Conservation (phyloP, 2,888 invertebrate genomes). For the Bembecia ichneumoniformis region DNA sequence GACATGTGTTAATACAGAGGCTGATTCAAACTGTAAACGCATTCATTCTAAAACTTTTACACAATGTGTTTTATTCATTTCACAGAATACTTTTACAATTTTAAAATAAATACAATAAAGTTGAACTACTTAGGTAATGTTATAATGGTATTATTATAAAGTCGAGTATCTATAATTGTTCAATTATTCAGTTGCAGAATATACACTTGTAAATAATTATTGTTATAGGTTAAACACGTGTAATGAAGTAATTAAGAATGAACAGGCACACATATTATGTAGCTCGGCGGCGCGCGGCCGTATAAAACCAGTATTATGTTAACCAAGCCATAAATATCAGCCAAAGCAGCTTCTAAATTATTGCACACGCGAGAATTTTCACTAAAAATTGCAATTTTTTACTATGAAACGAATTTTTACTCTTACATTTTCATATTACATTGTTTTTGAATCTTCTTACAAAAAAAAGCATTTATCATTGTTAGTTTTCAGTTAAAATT, state of each 20-base stretch:
- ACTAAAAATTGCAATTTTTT: slow-evolving; percentile 1
- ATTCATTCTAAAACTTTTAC: too few relatives aligned
- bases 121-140: too few relatives aligned
- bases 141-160: too few relatives aligned
- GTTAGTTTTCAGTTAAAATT: slow-evolving; percentile 5
- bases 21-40: too few relatives aligned
- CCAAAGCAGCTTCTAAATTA: slow-evolving; percentile 43
- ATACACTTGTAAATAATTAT: background rate
- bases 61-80: too few relatives aligned
- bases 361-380: slow-evolving; percentile 42
- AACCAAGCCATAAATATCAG: slow-evolving; percentile 51
- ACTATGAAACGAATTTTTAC: background rate
- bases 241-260: background rate
- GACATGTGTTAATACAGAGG: too few relatives aligned
- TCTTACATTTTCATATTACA: background rate
- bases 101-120: too few relatives aligned
- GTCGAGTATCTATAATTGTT: too few relatives aligned
- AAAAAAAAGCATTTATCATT: too few relatives aligned
- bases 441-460: too few relatives aligned
- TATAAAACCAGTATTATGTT: slow-evolving; percentile 42
- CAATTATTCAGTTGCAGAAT: too few relatives aligned
- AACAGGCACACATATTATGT: background rate
- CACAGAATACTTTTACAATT: too few relatives aligned
- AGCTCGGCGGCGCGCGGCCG: slow-evolving; percentile 32
- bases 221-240: background rate